These are phyloP conservation scores for Chelidonichthys spinosus DNA, from an alignment of 2,797 vertebrate genomes.

Conservation along the genomic window DNA sequence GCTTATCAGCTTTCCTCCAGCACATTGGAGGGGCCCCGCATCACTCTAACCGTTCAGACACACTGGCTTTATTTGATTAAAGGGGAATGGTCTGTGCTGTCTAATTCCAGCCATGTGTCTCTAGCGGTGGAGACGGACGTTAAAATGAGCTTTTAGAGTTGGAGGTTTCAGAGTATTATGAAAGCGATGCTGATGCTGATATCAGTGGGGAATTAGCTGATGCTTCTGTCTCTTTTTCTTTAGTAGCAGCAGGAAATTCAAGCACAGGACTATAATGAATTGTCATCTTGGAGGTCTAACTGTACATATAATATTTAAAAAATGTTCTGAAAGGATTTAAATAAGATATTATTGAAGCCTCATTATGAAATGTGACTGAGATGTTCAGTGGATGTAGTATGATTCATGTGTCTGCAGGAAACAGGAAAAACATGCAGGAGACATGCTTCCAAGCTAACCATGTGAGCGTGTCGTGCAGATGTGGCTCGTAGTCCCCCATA, in stretches of 20 bases:
- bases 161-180: conserved; percentile 31
- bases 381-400: conserved; percentile 4
- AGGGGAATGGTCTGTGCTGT: conserved; percentile 47
- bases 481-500: conserved; percentile 16
- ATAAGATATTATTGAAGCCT: conserved; percentile 2
- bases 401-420: conserved; percentile 26
- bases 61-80: conserved; percentile 61
- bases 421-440: conserved; percentile 29
- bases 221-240: conserved; percentile 31
- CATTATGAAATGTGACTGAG: conserved; percentile 18
- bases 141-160: conserved; percentile 48
- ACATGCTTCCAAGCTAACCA: conserved; percentile 21
- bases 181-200: conserved; percentile 39
- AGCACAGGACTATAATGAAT: conserved; percentile 3
- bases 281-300: conserved; percentile 15
- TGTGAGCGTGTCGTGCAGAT: conserved; percentile 29
- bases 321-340: conserved; percentile 12
- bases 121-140: conserved; percentile 28
- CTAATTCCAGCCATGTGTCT: conserved; percentile 53
- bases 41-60: conserved; percentile 58
- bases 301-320: conserved; percentile 6
- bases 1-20: conserved; percentile 58
- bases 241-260: conserved; percentile 25
- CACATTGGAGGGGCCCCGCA: conserved; percentile 41
- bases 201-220: conserved; percentile 41